Evolutionary conservation across 1,140 invertebrate genomes (phyloP), one percentile per base, ranked within the genome.

Genomic region (Drosophila leontia): DNA sequence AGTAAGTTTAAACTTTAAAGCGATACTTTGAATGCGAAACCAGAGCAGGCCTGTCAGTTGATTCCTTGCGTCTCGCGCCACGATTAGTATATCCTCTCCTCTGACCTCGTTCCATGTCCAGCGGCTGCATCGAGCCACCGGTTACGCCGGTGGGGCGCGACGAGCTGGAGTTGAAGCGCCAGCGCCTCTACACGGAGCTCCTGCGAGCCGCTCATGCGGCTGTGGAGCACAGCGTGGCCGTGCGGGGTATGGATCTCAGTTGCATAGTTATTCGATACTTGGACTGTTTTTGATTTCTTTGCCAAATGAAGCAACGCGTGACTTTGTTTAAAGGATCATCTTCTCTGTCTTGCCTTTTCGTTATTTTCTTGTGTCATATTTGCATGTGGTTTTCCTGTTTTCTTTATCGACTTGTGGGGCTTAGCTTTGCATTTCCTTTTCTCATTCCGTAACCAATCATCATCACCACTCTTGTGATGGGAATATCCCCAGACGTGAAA

Each of bases 151-250:
- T 96, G 19, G 96, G 96, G 47, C 94, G 95, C 45, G 96, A 97
- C 91, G 96, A 97, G 91, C 92, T 97, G 74, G 96, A 96, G 64
- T 92, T 97, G 68, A 94, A 96, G 45, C 94, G 96, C 53, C 96
- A 96, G 91, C 94, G 96, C 76, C 96, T 96, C 91, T 96, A 97
- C 92, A 96, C 96, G 45, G 96, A 96, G 80, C 93, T 97, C 58
- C 94, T 97, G 50, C 94, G 94, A 69, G 96, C 96, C 70, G 94
- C 96, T 34, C 94, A 95, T 91, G 95, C 95, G 62, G 95, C 95
- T 44, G 94, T 95, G n/a, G 95, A 96, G 86, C 96, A 96, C 92
- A 95, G 95, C 84, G 96, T 84, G 95, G 96, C 86, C 56, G 86
- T 85, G 75, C 86, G 85, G 94, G 93, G 91, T 91, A 88, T 84